Percentiles rank a stretch among this genome's conserved stretches.
Evolutionary conservation across 2,888 invertebrate genomes (phyloP).

Genomic region (Trissolcus japonicus): DNA sequence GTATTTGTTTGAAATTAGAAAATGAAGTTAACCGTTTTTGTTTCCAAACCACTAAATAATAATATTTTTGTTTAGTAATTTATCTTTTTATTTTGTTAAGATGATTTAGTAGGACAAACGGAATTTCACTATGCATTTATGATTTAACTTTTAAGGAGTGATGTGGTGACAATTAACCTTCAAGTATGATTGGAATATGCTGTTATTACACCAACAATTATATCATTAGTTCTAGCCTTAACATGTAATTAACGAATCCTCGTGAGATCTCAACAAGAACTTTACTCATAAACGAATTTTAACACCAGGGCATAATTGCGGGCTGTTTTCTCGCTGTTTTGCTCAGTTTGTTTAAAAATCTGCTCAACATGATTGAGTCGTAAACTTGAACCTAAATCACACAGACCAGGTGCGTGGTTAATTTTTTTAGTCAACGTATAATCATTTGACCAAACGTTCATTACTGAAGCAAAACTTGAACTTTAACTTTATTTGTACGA

Average conservation of each 20-base stretch:
- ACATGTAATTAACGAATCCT: conserved; percentile 63
- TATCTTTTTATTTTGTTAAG: too few relatives aligned
- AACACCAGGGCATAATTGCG: conserved; percentile 43
- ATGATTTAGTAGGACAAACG: background rate
- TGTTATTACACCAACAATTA: conserved; percentile 66
- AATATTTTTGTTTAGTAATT: too few relatives aligned
- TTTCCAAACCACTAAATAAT: too few relatives aligned
- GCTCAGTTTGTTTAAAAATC: conserved; percentile 23
- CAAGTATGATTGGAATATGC: conserved; percentile 58
- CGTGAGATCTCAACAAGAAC: conserved; percentile 17
- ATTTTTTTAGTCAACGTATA: conserved; percentile 10
- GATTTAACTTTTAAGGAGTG: conserved; percentile 60
- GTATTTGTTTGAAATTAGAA: too few relatives aligned
- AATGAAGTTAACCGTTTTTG: too few relatives aligned
- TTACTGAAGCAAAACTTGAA: conserved; percentile 1
- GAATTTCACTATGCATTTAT: conserved; percentile 10
- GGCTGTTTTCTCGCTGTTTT: conserved; percentile 42
- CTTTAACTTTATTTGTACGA: background rate
- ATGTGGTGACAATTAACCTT: conserved; percentile 64
- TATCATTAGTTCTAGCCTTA: conserved; percentile 63
- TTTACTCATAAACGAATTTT: conserved; percentile 15
- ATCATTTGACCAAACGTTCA: conserved; percentile 9
- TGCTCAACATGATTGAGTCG: conserved; percentile 45
- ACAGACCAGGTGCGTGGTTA: conserved; percentile 43
- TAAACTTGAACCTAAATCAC: conserved; percentile 53